Conservation (phyloP, 2,797 vertebrate genomes). For the Bradypodion pumilum region DNA sequence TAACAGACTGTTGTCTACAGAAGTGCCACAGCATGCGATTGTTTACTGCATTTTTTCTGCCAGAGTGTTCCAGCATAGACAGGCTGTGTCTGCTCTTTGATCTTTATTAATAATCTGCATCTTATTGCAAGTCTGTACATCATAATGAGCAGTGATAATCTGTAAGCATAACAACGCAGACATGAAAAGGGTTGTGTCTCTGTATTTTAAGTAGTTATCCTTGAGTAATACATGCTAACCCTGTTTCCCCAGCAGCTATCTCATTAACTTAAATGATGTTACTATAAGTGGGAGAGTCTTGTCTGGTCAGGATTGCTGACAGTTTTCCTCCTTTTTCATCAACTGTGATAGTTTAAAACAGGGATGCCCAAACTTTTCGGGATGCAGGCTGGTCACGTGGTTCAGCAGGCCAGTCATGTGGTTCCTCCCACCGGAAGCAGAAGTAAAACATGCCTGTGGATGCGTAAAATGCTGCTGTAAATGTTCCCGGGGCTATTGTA, state of each 20-base stretch:
- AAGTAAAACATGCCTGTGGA: no score
- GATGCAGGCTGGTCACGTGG: no score
- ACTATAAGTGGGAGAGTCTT: background rate
- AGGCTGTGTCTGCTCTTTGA: background rate
- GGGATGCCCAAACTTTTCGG: no score
- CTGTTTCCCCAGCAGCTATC: background rate
- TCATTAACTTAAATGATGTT: slow-evolving; percentile 7
- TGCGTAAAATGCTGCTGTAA: no score
- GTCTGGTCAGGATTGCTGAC: background rate
- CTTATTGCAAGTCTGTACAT: background rate
- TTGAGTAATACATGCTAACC: background rate
- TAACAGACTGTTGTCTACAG: background rate
- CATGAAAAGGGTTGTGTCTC: background rate
- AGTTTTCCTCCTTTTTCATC: background rate
- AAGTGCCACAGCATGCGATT: background rate
- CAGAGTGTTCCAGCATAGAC: background rate
- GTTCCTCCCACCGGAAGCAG: no score
- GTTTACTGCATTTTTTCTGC: background rate
- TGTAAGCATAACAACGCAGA: background rate
- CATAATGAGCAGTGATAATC: background rate
- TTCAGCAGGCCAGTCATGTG: no score
- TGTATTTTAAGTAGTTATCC: background rate
- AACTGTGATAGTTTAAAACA: background rate
- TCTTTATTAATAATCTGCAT: slow-evolving; percentile 1
- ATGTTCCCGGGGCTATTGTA: no score